phyloP scores from a whole-genome alignment of 2,888 invertebrate genomes.

The Rhagonycha fulva region DNA sequence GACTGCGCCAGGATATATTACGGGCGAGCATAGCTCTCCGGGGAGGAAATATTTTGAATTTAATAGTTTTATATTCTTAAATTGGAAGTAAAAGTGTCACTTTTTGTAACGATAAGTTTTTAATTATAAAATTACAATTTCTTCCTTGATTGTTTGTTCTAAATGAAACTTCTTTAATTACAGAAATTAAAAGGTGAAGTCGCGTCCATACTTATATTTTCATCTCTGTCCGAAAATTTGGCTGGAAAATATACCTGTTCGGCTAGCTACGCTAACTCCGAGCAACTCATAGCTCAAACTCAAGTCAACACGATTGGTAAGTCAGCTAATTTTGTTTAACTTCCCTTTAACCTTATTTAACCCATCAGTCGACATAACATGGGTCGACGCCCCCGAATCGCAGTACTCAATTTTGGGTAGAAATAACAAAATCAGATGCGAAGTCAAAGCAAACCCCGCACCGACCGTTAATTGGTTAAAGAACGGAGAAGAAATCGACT shows the following conservation, averaged over 20 bases:
- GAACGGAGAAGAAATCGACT: conserved; percentile 72
- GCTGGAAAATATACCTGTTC: conserved; percentile 82
- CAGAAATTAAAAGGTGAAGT: conserved; percentile 61
- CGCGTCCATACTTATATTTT: conserved; percentile 74
- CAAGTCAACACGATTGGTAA: conserved; percentile 74
- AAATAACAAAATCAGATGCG: conserved; percentile 79
- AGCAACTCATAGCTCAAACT: conserved; percentile 68
- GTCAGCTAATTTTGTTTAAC: conserved; percentile 39
- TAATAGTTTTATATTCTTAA: too few species aligned
- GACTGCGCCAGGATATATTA: background rate
- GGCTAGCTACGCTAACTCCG: conserved; percentile 76
- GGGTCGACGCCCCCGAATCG: conserved; percentile 82
- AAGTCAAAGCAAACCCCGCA: conserved; percentile 82
- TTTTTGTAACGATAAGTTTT: too few species aligned
- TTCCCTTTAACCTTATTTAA: background rate
- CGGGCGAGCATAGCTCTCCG: background rate
- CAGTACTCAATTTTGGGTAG: conserved; percentile 80
- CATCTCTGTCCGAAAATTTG: conserved; percentile 73
- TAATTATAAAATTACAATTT: too few species aligned
- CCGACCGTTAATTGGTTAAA: conserved; percentile 87
- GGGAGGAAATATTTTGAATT: too few species aligned
- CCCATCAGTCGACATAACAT: conserved; percentile 75
- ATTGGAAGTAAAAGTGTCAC: too few species aligned
- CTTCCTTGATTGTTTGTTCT: too few species aligned
- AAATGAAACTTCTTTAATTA: background rate